Percentiles rank a stretch among this genome's conserved stretches.
These are phyloP conservation scores for Eufriesea mexicana DNA, from an alignment of 1,140 invertebrate genomes.

Conservation along the genomic window DNA sequence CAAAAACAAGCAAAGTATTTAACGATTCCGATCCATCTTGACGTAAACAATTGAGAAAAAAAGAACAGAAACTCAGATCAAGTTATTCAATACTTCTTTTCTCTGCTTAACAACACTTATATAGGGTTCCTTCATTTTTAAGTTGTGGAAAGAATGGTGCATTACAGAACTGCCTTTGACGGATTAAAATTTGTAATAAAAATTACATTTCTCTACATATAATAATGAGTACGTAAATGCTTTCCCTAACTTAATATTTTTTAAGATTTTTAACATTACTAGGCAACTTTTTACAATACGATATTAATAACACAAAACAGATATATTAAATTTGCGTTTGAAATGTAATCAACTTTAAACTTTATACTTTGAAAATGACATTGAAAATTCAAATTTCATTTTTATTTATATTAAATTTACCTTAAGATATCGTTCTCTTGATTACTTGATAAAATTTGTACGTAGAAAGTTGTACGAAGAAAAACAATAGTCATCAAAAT, in stretches of 20 bases:
- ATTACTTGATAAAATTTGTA: not conserved
- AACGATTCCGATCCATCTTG: slow-evolving; percentile 41
- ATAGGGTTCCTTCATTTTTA: not conserved
- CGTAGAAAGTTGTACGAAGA: not conserved
- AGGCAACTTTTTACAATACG: not conserved
- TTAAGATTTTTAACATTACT: not conserved
- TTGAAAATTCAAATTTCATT: not conserved
- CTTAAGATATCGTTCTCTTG: too few species aligned
- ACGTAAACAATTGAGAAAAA: slow-evolving; percentile 29
- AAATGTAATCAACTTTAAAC: not conserved
- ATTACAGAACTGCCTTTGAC: not conserved
- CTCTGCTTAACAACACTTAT: slow-evolving; percentile 8
- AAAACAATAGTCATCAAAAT: not conserved
- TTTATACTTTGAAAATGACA: not conserved
- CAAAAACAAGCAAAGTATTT: slow-evolving; percentile 44
- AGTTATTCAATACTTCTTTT: slow-evolving; percentile 19
- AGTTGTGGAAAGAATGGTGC: not conserved
- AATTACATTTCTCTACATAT: not conserved
- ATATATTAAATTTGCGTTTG: not conserved
- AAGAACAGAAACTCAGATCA: slow-evolving; percentile 35
- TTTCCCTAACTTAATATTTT: not conserved
- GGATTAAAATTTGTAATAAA: not conserved
- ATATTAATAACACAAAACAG: not conserved
- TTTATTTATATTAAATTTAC: not conserved
- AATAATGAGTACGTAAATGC: not conserved